These are phyloP conservation scores for Cataglyphis altisquamis DNA, from an alignment of 2,888 invertebrate genomes.

Conservation along the genomic window DNA sequence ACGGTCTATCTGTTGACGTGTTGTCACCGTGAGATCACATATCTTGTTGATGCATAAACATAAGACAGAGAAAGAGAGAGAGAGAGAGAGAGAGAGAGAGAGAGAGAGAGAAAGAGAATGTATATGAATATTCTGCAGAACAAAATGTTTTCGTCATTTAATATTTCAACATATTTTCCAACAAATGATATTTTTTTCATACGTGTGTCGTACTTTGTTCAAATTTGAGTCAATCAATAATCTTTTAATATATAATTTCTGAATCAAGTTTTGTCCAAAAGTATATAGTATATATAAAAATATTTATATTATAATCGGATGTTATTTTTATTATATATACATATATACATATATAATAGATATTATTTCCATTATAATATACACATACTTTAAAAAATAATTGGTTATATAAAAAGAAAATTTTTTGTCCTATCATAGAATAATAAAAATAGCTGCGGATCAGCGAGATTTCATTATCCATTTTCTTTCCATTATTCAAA, in stretches of 20 bases:
- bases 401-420: conserved; percentile 3
- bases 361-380: background rate
- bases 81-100: background rate
- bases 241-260: background rate
- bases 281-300: background rate
- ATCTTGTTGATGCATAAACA: background rate
- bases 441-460: conserved; percentile 6
- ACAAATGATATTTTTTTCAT: background rate
- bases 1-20: conserved; percentile 6
- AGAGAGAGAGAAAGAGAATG: background rate
- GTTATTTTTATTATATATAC: background rate
- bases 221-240: conserved; percentile 13
- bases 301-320: background rate
- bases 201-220: background rate
- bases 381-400: background rate
- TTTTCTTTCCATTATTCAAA: conserved; percentile 22
- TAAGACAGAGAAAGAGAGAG: too few relatives aligned
- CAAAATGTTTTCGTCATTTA: conserved; percentile 1
- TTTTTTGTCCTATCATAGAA: background rate
- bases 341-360: too few relatives aligned
- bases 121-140: background rate
- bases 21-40: conserved; percentile 3
- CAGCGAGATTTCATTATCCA: background rate
- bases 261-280: background rate
- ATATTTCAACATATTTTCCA: background rate